phyloP scores from a whole-genome alignment of 1,140 invertebrate species.

The Zaprionus camerounensis region DNA sequence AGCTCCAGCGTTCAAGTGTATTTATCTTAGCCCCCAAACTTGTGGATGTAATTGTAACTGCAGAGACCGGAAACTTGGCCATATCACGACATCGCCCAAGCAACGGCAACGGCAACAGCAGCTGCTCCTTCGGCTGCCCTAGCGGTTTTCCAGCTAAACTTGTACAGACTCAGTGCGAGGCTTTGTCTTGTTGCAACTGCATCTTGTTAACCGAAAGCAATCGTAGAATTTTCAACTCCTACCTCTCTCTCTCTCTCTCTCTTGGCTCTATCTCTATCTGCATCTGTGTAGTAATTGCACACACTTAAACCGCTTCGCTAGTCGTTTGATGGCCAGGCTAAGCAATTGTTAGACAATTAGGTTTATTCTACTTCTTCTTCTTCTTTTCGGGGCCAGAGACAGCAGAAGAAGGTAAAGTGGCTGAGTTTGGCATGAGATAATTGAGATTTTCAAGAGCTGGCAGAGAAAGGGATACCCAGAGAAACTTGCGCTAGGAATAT shows the following conservation, averaged over 20 bases:
- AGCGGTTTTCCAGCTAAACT: too few relatives aligned
- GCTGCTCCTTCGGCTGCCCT: too few relatives aligned
- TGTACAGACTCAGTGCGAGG: background rate
- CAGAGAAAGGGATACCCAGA: background rate
- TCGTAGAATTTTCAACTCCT: slow-evolving; percentile 34
- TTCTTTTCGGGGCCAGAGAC: background rate
- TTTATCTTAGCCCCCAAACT: slow-evolving; percentile 75
- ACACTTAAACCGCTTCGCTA: slow-evolving; percentile 77
- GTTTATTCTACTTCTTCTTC: slow-evolving; percentile 32
- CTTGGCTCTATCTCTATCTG: slow-evolving; percentile 46
- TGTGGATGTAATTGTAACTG: slow-evolving; percentile 68
- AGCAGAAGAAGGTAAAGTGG: slow-evolving; percentile 10
- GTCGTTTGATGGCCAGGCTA: slow-evolving; percentile 57
- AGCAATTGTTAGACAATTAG: slow-evolving; percentile 80
- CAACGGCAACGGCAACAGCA: background rate
- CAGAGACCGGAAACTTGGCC: slow-evolving; percentile 53
- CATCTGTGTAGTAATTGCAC: slow-evolving; percentile 74
- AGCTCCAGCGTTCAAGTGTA: slow-evolving; percentile 65
- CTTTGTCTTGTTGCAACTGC: slow-evolving; percentile 39
- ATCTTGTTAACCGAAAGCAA: slow-evolving; percentile 38
- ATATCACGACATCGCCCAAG: slow-evolving; percentile 52
- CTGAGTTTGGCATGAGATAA: slow-evolving; percentile 17
- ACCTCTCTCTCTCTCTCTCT: background rate
- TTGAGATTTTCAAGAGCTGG: slow-evolving; percentile 9
- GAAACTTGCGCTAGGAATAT: background rate